Conservation (phyloP, 2,797 vertebrate genomes). For the Semaprochilodus insignis region DNA sequence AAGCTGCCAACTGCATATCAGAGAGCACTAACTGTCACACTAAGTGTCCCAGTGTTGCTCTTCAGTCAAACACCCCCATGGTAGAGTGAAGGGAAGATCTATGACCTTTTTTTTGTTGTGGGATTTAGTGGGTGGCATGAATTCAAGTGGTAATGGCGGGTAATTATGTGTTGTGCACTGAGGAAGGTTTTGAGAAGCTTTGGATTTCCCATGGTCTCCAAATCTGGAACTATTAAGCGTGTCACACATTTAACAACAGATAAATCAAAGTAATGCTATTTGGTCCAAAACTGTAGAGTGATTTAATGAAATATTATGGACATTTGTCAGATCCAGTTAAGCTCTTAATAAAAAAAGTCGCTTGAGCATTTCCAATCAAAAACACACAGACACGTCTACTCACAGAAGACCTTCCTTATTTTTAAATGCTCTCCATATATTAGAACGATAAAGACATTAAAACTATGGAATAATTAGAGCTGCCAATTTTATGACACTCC, state of each 20-base stretch:
- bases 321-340: background rate
- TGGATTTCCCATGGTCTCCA: conserved; percentile 46
- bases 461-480: no score
- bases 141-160: conserved; percentile 51
- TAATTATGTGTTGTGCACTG: conserved; percentile 39
- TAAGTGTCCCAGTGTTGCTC: conserved; percentile 31
- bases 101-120: conserved; percentile 51
- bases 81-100: conserved; percentile 39
- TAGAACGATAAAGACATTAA: no score
- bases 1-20: conserved; percentile 48
- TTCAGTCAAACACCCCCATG: conserved; percentile 14
- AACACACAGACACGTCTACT: no score
- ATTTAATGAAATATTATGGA: background rate
- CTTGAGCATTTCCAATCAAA: background rate
- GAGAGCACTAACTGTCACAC: conserved; percentile 28
- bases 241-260: background rate
- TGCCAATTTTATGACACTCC: no score
- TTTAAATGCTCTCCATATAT: no score
- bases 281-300: background rate
- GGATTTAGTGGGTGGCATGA: conserved; percentile 57
- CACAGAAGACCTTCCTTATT: no score
- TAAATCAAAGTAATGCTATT: background rate
- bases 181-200: conserved; percentile 32
- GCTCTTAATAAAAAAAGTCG: background rate
- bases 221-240: background rate